These are phyloP conservation scores for Apamea epomidion DNA, from an alignment of 2,888 invertebrate species.

Conservation along the genomic window DNA sequence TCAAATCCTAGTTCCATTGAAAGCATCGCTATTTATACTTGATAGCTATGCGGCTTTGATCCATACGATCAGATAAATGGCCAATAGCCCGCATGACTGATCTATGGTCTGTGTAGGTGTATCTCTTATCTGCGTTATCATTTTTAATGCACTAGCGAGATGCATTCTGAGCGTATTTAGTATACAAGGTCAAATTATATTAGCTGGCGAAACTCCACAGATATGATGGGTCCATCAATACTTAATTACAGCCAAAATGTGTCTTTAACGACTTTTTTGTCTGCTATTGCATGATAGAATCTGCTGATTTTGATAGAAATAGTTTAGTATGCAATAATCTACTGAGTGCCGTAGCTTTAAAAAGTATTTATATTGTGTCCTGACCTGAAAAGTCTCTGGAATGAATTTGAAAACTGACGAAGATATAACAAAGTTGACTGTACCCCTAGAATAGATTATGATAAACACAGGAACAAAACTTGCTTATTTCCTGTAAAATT, in stretches of 20 bases:
- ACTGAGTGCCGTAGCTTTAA: no score
- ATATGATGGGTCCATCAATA: neutral
- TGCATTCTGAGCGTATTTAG: neutral
- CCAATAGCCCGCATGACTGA: conserved; percentile 24
- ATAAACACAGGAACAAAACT: neutral
- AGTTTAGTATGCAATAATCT: no score
- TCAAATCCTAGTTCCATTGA: neutral
- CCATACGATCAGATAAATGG: conserved; percentile 30
- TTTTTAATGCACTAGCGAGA: neutral
- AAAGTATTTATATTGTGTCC: no score
- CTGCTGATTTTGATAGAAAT: no score
- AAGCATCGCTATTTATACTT: neutral
- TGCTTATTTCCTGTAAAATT: neutral
- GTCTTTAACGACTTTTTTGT: no score
- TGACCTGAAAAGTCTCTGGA: no score
- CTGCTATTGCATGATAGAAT: no score
- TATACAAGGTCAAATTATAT: neutral
- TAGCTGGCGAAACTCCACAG: neutral
- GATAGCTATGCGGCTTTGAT: conserved; percentile 13
- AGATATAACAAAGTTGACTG: no score
- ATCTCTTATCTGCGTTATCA: neutral
- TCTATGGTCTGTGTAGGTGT: neutral
- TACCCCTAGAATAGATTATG: neutral
- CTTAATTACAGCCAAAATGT: neutral
- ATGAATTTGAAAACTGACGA: no score